Conservation (phyloP, 2,113 vertebrate species). For the Etheostoma cragini region DNA sequence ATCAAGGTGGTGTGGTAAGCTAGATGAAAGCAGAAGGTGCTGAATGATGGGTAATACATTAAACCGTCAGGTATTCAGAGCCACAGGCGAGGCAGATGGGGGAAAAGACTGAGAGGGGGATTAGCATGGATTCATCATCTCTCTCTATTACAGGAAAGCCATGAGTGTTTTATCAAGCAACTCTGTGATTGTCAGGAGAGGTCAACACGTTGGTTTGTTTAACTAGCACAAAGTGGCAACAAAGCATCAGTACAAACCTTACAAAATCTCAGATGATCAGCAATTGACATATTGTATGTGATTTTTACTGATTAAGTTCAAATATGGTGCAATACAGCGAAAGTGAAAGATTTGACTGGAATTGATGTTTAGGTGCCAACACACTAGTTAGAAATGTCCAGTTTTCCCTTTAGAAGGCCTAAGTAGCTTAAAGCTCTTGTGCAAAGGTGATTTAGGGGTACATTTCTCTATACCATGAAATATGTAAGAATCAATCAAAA, state of each 20-base stretch:
- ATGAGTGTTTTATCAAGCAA: slow-evolving; percentile 15
- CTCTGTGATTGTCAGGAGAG: slow-evolving; percentile 9
- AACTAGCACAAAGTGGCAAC: slow-evolving; percentile 19
- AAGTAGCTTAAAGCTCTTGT: not conserved
- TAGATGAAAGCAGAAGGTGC: slow-evolving; percentile 67
- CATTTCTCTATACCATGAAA: not conserved
- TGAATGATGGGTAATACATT: slow-evolving; percentile 57
- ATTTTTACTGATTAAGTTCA: not conserved
- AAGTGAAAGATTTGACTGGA: not conserved
- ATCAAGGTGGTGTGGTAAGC: slow-evolving; percentile 63
- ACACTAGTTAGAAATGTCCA: not conserved
- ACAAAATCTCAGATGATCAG: not conserved
- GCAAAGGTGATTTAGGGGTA: not conserved
- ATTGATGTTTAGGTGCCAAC: not conserved
- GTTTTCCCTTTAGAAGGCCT: too few species aligned
- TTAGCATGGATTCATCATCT: slow-evolving; percentile 68
- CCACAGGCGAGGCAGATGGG: slow-evolving; percentile 40
- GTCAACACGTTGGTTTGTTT: slow-evolving; percentile 30
- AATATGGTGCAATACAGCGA: not conserved
- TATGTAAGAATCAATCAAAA: not conserved
- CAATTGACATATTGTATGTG: not conserved
- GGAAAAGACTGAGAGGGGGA: slow-evolving; percentile 60
- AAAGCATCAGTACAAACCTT: not conserved
- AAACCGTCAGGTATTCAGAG: slow-evolving; percentile 68
- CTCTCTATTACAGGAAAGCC: slow-evolving; percentile 29